These are phyloP conservation scores for Phenganax stokvisi DNA, from an alignment of 92 coral and sea anemone species.

Conservation along the genomic window DNA sequence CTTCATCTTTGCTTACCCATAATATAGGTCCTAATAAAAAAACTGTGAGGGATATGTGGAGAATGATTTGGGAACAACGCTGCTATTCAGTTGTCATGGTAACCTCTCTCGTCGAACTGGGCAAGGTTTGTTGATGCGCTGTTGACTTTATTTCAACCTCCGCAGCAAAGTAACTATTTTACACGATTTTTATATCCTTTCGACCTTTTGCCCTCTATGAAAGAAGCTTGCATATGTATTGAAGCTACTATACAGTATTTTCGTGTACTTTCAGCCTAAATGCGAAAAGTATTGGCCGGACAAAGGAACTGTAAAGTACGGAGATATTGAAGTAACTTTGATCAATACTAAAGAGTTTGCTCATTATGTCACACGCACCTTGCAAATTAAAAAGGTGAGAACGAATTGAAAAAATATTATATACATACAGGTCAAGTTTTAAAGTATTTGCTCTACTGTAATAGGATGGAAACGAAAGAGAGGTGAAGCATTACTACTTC, in stretches of 20 bases:
- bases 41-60: slow-evolving; percentile 16
- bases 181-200: no score
- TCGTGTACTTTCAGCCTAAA: slow-evolving; percentile 12
- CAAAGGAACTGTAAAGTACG: slow-evolving; percentile 16
- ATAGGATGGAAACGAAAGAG: slow-evolving; percentile 52
- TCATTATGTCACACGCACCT: not conserved
- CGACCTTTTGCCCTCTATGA: no score
- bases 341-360: slow-evolving; percentile 23
- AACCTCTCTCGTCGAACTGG: slow-evolving; percentile 8
- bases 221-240: not conserved
- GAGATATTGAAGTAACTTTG: slow-evolving; percentile 29
- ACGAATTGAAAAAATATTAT: not conserved
- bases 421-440: not conserved
- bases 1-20: not conserved
- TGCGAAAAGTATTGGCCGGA: slow-evolving; percentile 32
- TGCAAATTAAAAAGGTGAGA: slow-evolving; percentile 13
- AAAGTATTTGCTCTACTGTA: not conserved
- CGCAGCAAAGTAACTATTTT: no score
- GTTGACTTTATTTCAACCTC: not conserved
- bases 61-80: slow-evolving; percentile 26
- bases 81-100: slow-evolving; percentile 21
- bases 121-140: not conserved
- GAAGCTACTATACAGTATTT: not conserved
- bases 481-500: slow-evolving; percentile 72
- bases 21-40: slow-evolving; percentile 2